Base-by-base conservation (phyloP, 2,888 invertebrate genomes). In the Andrena bucephala region DNA sequence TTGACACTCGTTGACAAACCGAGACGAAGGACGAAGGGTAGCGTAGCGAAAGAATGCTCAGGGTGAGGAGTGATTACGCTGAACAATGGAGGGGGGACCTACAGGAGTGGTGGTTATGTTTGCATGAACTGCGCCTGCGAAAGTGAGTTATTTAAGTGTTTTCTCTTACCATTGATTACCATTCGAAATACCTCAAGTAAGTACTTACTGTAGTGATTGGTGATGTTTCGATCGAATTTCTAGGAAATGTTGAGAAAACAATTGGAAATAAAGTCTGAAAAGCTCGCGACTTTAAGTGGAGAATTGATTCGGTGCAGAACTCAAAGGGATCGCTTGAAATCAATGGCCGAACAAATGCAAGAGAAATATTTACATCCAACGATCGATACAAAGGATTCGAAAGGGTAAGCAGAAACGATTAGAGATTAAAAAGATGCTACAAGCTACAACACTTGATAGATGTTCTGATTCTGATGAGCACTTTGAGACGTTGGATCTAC, bases 181-280 rank as follows among this genome's bases (percentile, higher is more conserved):
- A 42, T 16, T 42, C 16, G 4, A 16, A 42, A 4, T 42, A 16
- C 42, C 42, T 16, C 1, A 16, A 42, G 42, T 42, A 16, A 42
- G 42, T 42, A 13, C 3, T 16, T 0, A 24, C 27, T 54, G 7
- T 13, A 52, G 16, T 1, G 7, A 24, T 16, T 13, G 13, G 6
- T 27, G 1, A 33, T 42, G n/a, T 36, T 13, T 20, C 20, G 1
- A 50, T 29, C 42, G 6, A 52, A 59, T 63, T 68, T 29, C 8
- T 75, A 89, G 77, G 67, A 76, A 20, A 88, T 90, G 52, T 74
- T 93, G 65, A 89, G 80, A 36, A 91, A 90, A 77, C 97, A 97
- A 93, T 94, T 98, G 33, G 96, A 97, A 91, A 97, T 97, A 91
- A 98, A 98, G 94, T 95, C 97, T 70, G 97, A 98, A 94, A 98